phyloP scores from a whole-genome alignment of 2,113 vertebrate genomes.

The Amphiprion ocellaris region DNA sequence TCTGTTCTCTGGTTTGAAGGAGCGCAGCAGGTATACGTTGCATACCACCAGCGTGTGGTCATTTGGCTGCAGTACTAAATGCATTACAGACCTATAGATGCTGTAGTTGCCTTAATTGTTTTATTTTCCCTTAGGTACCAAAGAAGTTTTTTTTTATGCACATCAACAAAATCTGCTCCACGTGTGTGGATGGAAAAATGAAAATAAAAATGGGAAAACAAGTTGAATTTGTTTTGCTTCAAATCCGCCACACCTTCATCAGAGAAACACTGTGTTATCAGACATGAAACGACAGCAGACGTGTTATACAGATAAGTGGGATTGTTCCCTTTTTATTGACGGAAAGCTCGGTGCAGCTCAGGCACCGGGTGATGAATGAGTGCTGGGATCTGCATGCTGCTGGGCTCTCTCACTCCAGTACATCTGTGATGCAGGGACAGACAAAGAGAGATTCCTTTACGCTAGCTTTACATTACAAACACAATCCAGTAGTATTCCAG shows the following conservation, averaged over 20 bases:
- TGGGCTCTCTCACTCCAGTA: constrained; percentile 52
- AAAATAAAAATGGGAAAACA: constrained; percentile 70
- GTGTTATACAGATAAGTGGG: constrained; percentile 36
- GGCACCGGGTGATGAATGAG: constrained; percentile 27
- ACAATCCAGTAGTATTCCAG: constrained; percentile 64
- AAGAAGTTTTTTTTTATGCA: constrained; percentile 77
- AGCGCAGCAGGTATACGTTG: constrained; percentile 18
- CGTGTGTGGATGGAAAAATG: constrained; percentile 33
- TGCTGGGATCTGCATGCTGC: constrained; percentile 23
- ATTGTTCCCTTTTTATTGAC: constrained; percentile 61
- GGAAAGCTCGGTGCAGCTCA: constrained; percentile 29
- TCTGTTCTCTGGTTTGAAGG: constrained; percentile 27
- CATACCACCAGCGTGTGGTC: constrained; percentile 48
- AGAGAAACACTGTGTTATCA: too few species aligned
- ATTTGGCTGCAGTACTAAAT: constrained; percentile 70
- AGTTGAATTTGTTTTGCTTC: background rate
- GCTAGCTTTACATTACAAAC: constrained; percentile 61
- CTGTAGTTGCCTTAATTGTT: constrained; percentile 85
- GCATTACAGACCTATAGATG: constrained; percentile 76
- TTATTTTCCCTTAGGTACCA: constrained; percentile 80
- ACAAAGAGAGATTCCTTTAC: constrained; percentile 68
- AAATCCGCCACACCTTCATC: background rate
- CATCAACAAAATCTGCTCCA: constrained; percentile 60
- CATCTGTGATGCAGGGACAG: constrained; percentile 63
- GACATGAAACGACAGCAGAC: background rate